These are phyloP conservation scores for Platyscapa corneri DNA, from an alignment of 1,140 invertebrate species.

Conservation along the genomic window DNA sequence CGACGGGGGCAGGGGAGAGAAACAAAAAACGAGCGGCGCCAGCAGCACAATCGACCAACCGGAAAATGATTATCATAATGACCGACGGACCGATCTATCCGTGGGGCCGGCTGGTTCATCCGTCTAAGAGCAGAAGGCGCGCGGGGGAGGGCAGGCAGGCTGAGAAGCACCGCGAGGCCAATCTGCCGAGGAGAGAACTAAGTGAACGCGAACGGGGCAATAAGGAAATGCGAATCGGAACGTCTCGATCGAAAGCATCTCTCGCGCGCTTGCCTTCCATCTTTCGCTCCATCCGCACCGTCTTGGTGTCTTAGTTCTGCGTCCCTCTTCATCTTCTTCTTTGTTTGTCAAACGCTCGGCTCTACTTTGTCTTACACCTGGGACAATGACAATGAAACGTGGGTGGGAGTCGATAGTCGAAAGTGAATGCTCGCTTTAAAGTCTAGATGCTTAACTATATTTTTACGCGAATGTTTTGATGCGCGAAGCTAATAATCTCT, in stretches of 20 bases:
- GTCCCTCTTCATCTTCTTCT: background rate
- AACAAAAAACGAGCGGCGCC: slow-evolving; percentile 8
- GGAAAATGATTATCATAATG: slow-evolving; percentile 71
- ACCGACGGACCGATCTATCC: slow-evolving; percentile 56
- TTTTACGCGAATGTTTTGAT: background rate
- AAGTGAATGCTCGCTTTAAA: background rate
- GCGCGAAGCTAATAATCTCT: background rate
- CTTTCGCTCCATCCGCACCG: background rate
- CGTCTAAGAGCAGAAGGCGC: background rate
- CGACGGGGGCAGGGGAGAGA: background rate
- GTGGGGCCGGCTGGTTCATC: slow-evolving; percentile 14
- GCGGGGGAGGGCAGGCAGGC: background rate
- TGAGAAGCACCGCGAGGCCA: background rate
- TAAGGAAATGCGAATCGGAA: slow-evolving; percentile 70
- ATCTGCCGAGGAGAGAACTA: slow-evolving; percentile 16
- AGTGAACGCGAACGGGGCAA: slow-evolving; percentile 55
- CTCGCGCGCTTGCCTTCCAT: background rate
- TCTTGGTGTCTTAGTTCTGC: too few species aligned
- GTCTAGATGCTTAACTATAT: background rate
- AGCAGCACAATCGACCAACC: slow-evolving; percentile 59
- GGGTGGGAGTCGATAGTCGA: slow-evolving; percentile 3
- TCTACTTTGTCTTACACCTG: background rate
- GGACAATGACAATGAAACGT: too few species aligned
- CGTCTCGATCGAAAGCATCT: slow-evolving; percentile 63
- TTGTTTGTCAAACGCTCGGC: slow-evolving; percentile 7